Evolutionary conservation across 2,888 invertebrate species (phyloP).

Genomic region (Hermodice carunculata): DNA sequence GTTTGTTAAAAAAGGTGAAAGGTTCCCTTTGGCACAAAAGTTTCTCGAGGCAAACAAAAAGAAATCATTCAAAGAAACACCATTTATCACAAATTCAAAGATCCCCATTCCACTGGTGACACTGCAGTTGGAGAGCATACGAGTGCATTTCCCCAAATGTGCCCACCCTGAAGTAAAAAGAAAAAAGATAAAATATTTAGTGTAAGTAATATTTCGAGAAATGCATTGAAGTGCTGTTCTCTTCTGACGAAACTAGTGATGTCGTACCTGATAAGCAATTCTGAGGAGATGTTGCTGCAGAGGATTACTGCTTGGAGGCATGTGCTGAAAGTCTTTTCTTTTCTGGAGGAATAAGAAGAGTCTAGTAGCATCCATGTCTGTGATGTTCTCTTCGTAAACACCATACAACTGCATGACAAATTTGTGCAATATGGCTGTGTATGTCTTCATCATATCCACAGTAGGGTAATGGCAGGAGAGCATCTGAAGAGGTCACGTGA

Average conservation of each 20-base stretch:
- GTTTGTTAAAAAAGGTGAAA: too few species aligned
- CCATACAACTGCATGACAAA: background rate
- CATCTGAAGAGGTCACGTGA: conserved; percentile 5
- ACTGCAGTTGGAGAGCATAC: too few species aligned
- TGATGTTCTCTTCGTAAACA: conserved; percentile 4
- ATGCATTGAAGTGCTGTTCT: background rate
- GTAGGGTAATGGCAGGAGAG: conserved; percentile 1
- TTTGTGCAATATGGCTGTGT: background rate
- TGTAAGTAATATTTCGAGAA: background rate
- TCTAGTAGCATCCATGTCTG: conserved; percentile 14
- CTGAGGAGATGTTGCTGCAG: conserved; percentile 22
- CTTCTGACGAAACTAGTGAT: background rate
- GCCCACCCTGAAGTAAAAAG: conserved; percentile 11
- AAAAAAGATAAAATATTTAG: background rate
- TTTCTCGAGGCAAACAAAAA: too few species aligned
- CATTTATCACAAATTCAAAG: too few species aligned
- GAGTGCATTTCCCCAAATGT: conserved; percentile 17
- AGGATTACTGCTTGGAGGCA: conserved; percentile 25
- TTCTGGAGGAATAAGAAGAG: conserved; percentile 22
- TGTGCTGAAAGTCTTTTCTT: conserved; percentile 21
- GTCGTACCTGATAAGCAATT: conserved; percentile 20
- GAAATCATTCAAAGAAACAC: too few species aligned
- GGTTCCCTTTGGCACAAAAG: too few species aligned
- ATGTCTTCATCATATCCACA: background rate
- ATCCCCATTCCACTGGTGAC: too few species aligned